Percentiles rank a stretch among this genome's conserved stretches.
phyloP scores from a whole-genome alignment of 2,113 vertebrate species.

The Onychostruthus taczanowskii region DNA sequence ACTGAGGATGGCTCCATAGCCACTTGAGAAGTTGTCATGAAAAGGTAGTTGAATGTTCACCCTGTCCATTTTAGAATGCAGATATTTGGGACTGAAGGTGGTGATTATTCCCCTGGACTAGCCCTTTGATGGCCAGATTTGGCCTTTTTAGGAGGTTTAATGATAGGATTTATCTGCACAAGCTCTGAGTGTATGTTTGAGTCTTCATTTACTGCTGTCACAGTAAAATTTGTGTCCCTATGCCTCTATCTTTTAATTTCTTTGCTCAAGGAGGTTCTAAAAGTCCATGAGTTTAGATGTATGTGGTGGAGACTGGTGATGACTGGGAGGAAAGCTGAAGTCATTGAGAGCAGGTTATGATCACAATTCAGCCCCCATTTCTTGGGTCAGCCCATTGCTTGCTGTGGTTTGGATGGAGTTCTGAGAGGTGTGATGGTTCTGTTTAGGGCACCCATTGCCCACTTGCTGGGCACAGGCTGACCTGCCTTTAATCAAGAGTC shows the following conservation, averaged over 20 bases:
- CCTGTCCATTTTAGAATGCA: neutral
- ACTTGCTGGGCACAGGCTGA: neutral
- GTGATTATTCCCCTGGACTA: neutral
- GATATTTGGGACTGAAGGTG: neutral
- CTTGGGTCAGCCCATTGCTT: neutral
- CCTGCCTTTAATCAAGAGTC: neutral
- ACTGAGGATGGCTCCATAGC: neutral
- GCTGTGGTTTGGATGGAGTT: neutral
- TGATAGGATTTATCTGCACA: neutral
- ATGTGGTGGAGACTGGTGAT: neutral
- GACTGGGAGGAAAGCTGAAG: neutral
- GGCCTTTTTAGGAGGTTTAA: neutral
- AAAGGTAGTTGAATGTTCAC: neutral
- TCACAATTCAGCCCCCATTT: neutral
- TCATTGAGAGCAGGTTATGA: fast-evolving
- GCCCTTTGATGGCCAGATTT: neutral
- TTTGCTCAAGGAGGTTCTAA: neutral
- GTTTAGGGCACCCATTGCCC: neutral
- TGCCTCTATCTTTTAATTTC: neutral
- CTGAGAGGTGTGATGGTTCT: neutral
- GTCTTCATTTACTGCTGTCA: neutral
- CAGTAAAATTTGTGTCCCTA: neutral
- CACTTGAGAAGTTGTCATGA: neutral
- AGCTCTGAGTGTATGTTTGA: neutral
- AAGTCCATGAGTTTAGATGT: neutral